phyloP scores from a whole-genome alignment of 2,797 vertebrate genomes.

The Gorsachius magnificus region DNA sequence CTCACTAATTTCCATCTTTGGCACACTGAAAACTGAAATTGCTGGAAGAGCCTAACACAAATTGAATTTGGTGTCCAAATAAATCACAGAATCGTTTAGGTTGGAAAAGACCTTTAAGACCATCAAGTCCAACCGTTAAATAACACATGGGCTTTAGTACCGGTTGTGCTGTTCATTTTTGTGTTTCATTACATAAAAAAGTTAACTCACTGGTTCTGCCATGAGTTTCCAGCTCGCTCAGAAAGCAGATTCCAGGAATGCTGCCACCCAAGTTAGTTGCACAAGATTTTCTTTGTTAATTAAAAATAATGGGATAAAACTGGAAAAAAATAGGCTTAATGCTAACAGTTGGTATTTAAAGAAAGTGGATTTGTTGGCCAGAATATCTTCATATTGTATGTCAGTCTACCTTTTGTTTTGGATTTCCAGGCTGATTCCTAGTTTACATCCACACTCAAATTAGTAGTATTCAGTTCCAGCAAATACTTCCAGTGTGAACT shows the following conservation, averaged over 20 bases:
- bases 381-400: not conserved
- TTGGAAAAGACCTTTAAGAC: too few relatives aligned
- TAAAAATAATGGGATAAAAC: slow-evolving; percentile 14
- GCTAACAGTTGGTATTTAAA: not conserved
- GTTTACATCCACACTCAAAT: not conserved
- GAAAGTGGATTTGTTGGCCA: not conserved
- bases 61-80: slow-evolving; percentile 24
- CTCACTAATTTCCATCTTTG: slow-evolving; percentile 35
- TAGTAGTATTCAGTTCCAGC: not conserved
- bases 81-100: not conserved
- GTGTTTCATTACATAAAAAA: slow-evolving; percentile 1
- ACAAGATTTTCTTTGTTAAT: slow-evolving; percentile 56
- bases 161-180: not conserved
- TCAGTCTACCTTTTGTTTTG: not conserved
- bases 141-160: slow-evolving; percentile 38
- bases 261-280: slow-evolving; percentile 49
- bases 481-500: not conserved
- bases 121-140: too few relatives aligned
- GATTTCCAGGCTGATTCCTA: not conserved
- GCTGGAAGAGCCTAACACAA: slow-evolving; percentile 7
- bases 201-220: slow-evolving; percentile 20
- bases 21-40: not conserved
- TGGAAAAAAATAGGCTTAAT: not conserved
- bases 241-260: slow-evolving; percentile 36
- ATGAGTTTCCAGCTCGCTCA: not conserved